phyloP scores from a whole-genome alignment of 2,113 vertebrate species.

The Oreotrochilus melanogaster region DNA sequence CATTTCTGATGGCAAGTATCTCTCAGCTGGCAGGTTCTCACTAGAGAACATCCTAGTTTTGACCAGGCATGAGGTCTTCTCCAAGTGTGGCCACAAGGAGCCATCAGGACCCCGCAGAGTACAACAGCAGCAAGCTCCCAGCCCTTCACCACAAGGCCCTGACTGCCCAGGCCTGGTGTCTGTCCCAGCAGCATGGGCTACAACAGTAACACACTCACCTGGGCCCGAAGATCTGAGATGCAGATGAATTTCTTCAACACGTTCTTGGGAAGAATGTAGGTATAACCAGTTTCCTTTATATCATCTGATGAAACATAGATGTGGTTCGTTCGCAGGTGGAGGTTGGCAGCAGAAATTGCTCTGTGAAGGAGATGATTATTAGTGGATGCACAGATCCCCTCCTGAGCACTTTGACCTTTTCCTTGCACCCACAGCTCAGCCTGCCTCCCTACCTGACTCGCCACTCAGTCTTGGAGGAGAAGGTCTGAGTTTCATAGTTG shows the following conservation, averaged over 20 bases:
- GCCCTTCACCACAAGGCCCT: fast-evolving
- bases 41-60: not conserved
- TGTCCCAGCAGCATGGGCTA: fast-evolving
- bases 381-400: not conserved
- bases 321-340: conserved; percentile 97
- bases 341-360: conserved; percentile 97
- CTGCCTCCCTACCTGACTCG: conserved; percentile 87
- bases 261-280: conserved; percentile 98
- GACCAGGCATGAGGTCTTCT: not conserved
- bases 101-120: not conserved
- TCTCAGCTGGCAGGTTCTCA: not conserved
- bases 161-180: not conserved
- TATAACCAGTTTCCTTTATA: conserved; percentile 98
- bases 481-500: conserved; percentile 99
- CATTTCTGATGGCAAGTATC: not conserved
- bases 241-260: conserved; percentile 99
- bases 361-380: conserved; percentile 59
- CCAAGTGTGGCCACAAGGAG: not conserved
- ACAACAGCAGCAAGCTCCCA: not conserved
- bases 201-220: conserved; percentile 73
- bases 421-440: not conserved
- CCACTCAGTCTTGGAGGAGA: conserved; percentile 99
- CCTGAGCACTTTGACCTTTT: not conserved
- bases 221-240: conserved; percentile 96
- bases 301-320: conserved; percentile 99